Conservation (phyloP, 2,888 invertebrate species). For the Acleris cristana region DNA sequence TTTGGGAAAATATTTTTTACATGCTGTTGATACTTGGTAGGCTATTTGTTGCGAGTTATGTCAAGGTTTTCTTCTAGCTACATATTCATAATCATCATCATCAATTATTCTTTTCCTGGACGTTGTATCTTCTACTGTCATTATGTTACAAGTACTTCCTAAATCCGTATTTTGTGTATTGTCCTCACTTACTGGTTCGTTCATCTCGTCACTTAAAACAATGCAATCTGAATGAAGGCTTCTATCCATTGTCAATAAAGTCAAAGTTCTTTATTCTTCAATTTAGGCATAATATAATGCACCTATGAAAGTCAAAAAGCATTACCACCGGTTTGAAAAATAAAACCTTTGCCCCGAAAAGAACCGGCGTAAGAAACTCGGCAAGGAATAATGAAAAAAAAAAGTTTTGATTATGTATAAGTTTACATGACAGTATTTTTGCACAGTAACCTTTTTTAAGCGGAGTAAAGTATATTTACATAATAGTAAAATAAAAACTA, state of each 20-base stretch:
- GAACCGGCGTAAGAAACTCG: no score
- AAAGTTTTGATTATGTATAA: no score
- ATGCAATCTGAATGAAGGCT: background rate
- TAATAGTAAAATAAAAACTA: no score
- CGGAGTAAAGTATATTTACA: no score
- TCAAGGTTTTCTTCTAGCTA: background rate
- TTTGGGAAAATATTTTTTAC: constrained; percentile 25
- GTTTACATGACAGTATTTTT: no score
- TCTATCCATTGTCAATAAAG: constrained; percentile 13
- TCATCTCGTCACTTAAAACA: background rate
- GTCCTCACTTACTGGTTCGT: background rate
- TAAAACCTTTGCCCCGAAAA: no score
- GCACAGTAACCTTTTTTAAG: no score
- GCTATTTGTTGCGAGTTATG: background rate
- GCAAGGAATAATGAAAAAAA: no score
- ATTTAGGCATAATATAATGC: no score
- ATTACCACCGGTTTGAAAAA: no score
- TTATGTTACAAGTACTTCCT: background rate
- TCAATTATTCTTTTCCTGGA: background rate
- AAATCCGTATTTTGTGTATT: background rate
- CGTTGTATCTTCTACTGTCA: background rate
- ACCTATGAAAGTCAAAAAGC: no score
- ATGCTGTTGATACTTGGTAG: constrained; percentile 2
- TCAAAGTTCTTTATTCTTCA: no score
- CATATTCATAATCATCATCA: background rate